Evolutionary conservation across 2,888 invertebrate species (phyloP), one percentile per base, ranked within the genome.

Genomic region (Chalcis sispes): DNA sequence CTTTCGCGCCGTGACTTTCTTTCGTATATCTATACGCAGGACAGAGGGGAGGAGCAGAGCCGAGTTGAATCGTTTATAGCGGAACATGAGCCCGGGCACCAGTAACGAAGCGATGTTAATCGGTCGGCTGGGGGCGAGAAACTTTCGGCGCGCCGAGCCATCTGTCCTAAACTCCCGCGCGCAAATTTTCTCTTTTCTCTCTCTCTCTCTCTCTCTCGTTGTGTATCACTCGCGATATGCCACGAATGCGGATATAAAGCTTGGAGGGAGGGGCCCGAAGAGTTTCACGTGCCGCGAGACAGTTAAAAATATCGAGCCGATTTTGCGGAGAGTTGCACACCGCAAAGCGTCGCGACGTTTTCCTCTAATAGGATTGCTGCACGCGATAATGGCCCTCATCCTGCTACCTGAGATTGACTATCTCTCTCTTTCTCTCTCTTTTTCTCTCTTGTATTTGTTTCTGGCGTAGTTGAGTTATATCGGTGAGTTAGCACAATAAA

Each of bases 371-470:
- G 83, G 80, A 81, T 80, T 79, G 79, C 79, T 80, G 79, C 81
- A 81, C 80, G 82, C 80, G 75, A 82, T 82, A 81, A 81, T 81
- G 76, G 74, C 78, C 80, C 75, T 77, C 80, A 82, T 81, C 81
- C 80, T 77, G 76, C 46, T 40, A 58, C 73, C 56, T 73, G 75
- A 27, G 23, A 69, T 52, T 54, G 67, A 40, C 13, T 59, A 10
- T 5, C 32, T 20, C 25, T n/a, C n/a, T 40, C 15, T 27, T 1
- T 40, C 2, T 25, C 50, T 13, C 50, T 25, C 36, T 23, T 25
- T n/a, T n/a, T n/a, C n/a, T n/a, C n/a, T n/a, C n/a, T n/a, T n/a
- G n/a, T n/a, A n/a, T n/a, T n/a, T n/a, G n/a, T n/a, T n/a, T n/a
- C n/a, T n/a, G n/a, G n/a, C n/a, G n/a, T n/a, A n/a, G n/a, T n/a